A percentile compares a stretch with the other conserved stretches of the same genome.
These are phyloP conservation scores for Pseudorhombus dupliciocellatus DNA, from an alignment of 2,113 vertebrate genomes.

Conservation along the genomic window DNA sequence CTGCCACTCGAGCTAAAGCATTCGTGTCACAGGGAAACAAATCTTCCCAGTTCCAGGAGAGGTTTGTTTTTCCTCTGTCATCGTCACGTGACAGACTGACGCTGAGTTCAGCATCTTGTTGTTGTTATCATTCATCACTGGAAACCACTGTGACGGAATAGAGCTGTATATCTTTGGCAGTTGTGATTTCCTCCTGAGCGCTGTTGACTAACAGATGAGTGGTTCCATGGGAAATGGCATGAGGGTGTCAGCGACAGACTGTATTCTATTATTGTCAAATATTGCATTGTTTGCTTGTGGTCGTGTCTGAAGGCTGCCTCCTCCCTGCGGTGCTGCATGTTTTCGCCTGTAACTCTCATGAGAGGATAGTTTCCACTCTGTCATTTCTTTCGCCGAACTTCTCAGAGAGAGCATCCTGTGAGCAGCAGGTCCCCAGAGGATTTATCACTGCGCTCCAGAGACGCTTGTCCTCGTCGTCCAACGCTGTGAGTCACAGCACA, in stretches of 20 bases:
- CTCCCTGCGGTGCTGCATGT: constrained; percentile 16
- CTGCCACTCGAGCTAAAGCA: no score
- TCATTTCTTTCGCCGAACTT: background rate
- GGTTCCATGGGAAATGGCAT: background rate
- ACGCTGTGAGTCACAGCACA: background rate
- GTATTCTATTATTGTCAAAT: background rate
- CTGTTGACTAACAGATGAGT: constrained; percentile 30
- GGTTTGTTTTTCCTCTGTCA: background rate
- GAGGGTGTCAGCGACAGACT: background rate
- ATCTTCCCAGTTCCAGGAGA: background rate
- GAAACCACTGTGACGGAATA: constrained; percentile 25
- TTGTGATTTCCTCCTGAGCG: constrained; percentile 1
- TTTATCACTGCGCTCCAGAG: background rate
- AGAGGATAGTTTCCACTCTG: background rate
- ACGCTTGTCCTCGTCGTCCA: constrained; percentile 23
- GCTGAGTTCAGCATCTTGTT: constrained; percentile 10
- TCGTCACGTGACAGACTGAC: background rate
- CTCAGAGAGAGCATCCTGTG: background rate
- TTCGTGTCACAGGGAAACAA: background rate
- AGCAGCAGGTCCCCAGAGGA: constrained; percentile 1
- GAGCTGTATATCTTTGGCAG: background rate
- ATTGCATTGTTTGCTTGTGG: constrained; percentile 9
- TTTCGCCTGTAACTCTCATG: background rate
- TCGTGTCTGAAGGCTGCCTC: constrained; percentile 3
- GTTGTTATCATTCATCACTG: background rate